Conservation (phyloP, 2,888 invertebrate species). For the Seira musarum region DNA sequence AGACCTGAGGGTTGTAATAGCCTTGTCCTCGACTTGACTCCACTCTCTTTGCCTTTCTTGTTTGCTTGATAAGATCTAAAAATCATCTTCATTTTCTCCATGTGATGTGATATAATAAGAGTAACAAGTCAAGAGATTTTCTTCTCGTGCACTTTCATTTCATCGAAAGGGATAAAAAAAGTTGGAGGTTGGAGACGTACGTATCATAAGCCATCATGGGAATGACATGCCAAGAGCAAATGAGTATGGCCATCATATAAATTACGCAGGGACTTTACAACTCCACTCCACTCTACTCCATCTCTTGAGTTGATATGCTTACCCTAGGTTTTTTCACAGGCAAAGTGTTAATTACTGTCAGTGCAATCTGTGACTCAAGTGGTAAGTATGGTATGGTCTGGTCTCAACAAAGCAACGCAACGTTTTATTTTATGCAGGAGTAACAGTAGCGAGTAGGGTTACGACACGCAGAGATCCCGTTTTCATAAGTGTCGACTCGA, state of each 20-base stretch:
- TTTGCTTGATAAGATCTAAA: neutral
- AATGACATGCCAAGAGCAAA: constrained; percentile 32
- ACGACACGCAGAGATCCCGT: constrained; percentile 17
- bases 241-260: constrained; percentile 35
- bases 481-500: constrained; percentile 40
- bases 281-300: too few relatives aligned
- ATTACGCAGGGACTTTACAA: neutral
- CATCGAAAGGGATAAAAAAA: constrained; percentile 2
- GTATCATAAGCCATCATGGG: neutral
- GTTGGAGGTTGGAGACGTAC: neutral
- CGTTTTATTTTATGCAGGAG: neutral
- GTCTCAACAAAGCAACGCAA: too few relatives aligned
- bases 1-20: too few relatives aligned
- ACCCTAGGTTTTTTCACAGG: constrained; percentile 20
- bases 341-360: constrained; percentile 64
- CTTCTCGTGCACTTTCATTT: neutral
- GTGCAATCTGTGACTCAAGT: constrained; percentile 58
- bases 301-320: too few relatives aligned
- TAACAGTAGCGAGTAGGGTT: neutral
- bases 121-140: constrained; percentile 8
- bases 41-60: neutral
- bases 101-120: neutral
- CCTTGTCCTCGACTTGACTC: neutral
- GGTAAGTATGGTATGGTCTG: too few relatives aligned
- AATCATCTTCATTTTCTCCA: neutral